Evolutionary conservation across 2,888 invertebrate genomes (phyloP).

Genomic region (Marronus borbonicus): DNA sequence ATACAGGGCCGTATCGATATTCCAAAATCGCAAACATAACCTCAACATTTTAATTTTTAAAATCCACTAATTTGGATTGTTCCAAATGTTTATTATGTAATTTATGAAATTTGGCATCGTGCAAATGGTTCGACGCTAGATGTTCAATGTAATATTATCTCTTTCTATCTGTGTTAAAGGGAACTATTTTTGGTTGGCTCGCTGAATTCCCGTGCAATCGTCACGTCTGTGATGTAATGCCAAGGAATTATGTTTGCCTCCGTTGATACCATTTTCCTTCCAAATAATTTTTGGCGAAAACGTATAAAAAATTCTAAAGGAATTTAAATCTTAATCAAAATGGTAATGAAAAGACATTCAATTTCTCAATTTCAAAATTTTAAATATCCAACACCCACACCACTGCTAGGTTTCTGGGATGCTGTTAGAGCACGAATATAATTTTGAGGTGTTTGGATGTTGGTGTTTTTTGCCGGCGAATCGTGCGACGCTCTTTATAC

Average conservation of each 20-base stretch:
- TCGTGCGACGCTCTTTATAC: slow-evolving; percentile 32
- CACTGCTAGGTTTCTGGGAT: slow-evolving; percentile 15
- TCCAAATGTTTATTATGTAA: slow-evolving; percentile 31
- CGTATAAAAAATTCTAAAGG: no score
- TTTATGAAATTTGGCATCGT: slow-evolving; percentile 33
- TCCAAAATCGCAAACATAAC: slow-evolving; percentile 39
- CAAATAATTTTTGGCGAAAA: background rate
- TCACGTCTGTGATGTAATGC: slow-evolving; percentile 63
- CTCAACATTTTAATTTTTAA: slow-evolving; percentile 32
- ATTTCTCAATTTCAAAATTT: background rate
- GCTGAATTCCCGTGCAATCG: slow-evolving; percentile 56
- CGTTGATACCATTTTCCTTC: background rate
- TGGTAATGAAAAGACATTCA: no score
- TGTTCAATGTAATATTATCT: slow-evolving; percentile 65
- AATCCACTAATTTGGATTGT: background rate
- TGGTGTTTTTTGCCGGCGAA: slow-evolving; percentile 44
- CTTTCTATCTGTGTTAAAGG: slow-evolving; percentile 55
- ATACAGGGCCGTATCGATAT: background rate
- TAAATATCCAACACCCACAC: slow-evolving; percentile 11
- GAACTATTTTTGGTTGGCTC: slow-evolving; percentile 66
- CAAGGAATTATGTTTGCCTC: slow-evolving; percentile 34
- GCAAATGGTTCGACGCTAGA: slow-evolving; percentile 12
- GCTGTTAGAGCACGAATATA: slow-evolving; percentile 27
- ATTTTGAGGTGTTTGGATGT: slow-evolving; percentile 46
- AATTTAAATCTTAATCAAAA: no score